Evolutionary conservation across 2,113 vertebrate genomes (phyloP), one percentile per base, ranked within the genome.

Genomic region (Globicephala melas): DNA sequence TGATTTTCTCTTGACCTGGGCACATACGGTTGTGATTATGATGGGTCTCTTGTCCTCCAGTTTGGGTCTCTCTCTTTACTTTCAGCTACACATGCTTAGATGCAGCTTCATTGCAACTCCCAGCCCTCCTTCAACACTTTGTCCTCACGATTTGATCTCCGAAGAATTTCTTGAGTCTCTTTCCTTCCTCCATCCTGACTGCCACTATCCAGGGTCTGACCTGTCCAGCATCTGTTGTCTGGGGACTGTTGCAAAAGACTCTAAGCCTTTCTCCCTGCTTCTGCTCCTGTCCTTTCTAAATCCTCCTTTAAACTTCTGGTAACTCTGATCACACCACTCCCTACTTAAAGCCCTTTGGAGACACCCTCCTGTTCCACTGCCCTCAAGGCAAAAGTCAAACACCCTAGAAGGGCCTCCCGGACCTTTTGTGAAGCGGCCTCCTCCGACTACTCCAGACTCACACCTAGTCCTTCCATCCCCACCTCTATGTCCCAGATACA

Each of bases 1-100:
- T 44, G 15, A 18, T 44, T 58, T 93, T 25, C 41, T 62, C 62
- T 53, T 41, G 47, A 55, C 12, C 76, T 38, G 13, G n/a, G 2
- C 2, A 1, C 7, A 3, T 2, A 47, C 1, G 6, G 9, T 7
- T 36, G 38, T 41, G 41, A 41, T 41, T 41, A 41, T 41, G 41
- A 41, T 41, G 41, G 41, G 41, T 41, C 41, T 41, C 41, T 41
- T 41, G 41, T 41, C 41, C 41, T 41, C 41, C 41, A 41, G 41
- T 41, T 41, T 41, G 41, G 41, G 41, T 41, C 41, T 41, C 41
- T 41, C 41, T 41, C 41, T 41, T 41, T 41, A 41, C 41, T 41
- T 41, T 41, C 58, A 55, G 67, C 25, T 38, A 17, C 71, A 60
- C 1, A 8, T 7, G 50, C 18, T 36, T 3, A 60, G 23, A 58